Base-by-base conservation (phyloP, 2,888 invertebrate species). In the Oegoconia quadripuncta region DNA sequence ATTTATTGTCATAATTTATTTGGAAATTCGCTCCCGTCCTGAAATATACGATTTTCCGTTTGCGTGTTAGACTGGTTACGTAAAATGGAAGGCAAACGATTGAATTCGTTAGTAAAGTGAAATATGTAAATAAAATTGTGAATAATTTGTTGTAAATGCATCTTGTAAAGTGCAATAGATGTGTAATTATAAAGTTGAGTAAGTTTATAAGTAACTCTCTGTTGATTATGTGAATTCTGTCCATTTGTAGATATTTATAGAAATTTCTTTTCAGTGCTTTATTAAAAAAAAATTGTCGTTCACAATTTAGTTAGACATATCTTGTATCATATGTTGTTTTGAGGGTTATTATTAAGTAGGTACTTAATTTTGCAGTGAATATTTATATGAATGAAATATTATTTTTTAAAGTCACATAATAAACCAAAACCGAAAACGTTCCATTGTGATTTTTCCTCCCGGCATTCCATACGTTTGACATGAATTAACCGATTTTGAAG, bases 101-200 rank as follows among this genome's bases (percentile, higher is more conserved):
- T 46, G 37, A 46, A 32, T 40, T 37, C 41, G 34, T 41, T 20
- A 12, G 12, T 1, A 31, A 33, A 17, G 6, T 16, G 7, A 22
- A 33, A 26, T 13, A 17, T 42, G 42, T 84, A 82, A 59, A 63
- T 52, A 61, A 51, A 64, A 59, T 39, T 84, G 84, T 86, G 78
- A 82, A 86, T 83, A 80, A 66, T 66, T 81, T 82, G 81, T 86
- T 87, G 83, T 87, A 86, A 81, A 81, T 81, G 82, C 80, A 78
- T 80, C 79, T 81, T 84, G 79, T 83, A 82, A 84, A 84, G 83
- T 82, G 83, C 81, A 81, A 80, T 83, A 83, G 83, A 77, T 73
- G 83, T 83, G 84, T 79, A 82, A 81, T 81, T 79, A 80, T 72
- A 62, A 73, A 74, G 83, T 83, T 83, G 79, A 79, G 79, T 87